phyloP scores from a whole-genome alignment of 2,888 invertebrate genomes.

The Drosophila ezoana region DNA sequence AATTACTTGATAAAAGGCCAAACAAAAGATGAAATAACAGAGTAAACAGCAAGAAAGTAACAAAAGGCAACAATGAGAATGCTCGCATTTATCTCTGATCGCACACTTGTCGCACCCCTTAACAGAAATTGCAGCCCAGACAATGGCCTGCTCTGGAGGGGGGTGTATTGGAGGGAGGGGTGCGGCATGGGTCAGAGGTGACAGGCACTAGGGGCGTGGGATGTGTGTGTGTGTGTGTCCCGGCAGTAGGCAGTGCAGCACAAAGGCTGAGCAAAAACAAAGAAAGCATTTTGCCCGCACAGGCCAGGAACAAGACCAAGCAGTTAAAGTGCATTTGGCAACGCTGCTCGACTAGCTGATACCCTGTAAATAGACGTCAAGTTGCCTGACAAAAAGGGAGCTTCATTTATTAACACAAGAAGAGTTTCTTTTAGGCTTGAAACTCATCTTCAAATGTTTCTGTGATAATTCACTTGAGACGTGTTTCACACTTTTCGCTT shows the following conservation, averaged over 20 bases:
- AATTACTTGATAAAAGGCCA: conserved; percentile 73
- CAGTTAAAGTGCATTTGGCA: neutral
- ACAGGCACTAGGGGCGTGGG: neutral
- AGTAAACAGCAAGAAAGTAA: conserved; percentile 37
- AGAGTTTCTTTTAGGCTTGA: too few species aligned
- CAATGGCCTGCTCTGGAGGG: neutral
- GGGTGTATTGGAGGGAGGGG: neutral
- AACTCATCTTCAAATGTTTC: too few species aligned
- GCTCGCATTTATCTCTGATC: conserved; percentile 65
- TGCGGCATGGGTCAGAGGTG: neutral
- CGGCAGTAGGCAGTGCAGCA: conserved; percentile 29
- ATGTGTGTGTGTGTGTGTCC: neutral
- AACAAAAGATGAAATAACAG: conserved; percentile 54
- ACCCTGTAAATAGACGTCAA: conserved; percentile 5
- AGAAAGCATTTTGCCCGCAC: conserved; percentile 14
- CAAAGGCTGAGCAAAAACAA: conserved; percentile 55
- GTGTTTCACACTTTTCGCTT: too few species aligned
- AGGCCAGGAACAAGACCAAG: neutral
- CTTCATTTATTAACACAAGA: too few species aligned
- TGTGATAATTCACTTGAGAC: too few species aligned
- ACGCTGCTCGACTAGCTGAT: neutral
- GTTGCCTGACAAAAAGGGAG: too few species aligned
- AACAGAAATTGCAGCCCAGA: neutral
- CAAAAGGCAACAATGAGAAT: conserved; percentile 54
- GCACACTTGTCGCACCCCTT: conserved; percentile 54